Evolutionary conservation across 2,113 vertebrate genomes (phyloP).

Genomic region (Rutilus rutilus): DNA sequence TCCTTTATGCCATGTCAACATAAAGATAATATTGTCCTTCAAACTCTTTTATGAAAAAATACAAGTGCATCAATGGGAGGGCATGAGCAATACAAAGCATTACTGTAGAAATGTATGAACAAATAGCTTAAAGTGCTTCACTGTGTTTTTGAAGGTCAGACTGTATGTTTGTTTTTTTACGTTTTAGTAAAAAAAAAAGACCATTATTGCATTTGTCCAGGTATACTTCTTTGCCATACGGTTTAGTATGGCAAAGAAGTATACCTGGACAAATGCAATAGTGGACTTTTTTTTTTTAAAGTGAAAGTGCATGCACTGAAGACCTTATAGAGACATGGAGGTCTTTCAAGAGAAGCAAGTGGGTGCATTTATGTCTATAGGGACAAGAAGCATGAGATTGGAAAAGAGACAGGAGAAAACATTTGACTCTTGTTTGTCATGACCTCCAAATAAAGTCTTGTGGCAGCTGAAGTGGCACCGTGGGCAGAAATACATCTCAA

Average conservation of each 20-base stretch:
- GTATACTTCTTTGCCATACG: too few species aligned
- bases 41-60: background rate
- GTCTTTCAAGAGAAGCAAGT: background rate
- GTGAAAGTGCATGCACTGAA: slow-evolving; percentile 14
- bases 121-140: slow-evolving; percentile 18
- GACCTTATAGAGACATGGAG: background rate
- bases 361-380: background rate
- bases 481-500: background rate
- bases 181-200: too few species aligned
- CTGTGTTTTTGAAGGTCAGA: background rate
- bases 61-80: background rate
- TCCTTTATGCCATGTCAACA: background rate
- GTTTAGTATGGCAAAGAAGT: background rate
- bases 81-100: slow-evolving; percentile 9
- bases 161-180: background rate
- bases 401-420: background rate
- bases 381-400: background rate
- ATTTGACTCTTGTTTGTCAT: background rate
- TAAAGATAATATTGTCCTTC: background rate
- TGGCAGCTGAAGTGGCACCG: background rate
- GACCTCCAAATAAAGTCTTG: background rate
- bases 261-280: background rate
- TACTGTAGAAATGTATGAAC: background rate
- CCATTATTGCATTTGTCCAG: too few species aligned
- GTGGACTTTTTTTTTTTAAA: background rate